A percentile compares a stretch with the other conserved stretches of the same genome.
Conservation (phyloP, 2,888 invertebrate species). For the Catocala nupta region DNA sequence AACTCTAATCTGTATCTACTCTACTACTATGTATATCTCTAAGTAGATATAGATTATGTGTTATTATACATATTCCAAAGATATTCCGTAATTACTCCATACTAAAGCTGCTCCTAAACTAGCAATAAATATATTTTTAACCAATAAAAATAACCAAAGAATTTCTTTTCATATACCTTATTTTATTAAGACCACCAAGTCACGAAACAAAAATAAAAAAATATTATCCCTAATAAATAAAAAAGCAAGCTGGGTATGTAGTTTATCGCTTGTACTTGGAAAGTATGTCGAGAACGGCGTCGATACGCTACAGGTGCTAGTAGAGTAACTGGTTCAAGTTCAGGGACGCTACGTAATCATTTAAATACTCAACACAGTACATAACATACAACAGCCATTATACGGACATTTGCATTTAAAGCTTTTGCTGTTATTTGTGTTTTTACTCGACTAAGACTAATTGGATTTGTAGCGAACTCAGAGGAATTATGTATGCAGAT, state of each 20-base stretch:
- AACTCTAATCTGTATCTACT: too few relatives aligned
- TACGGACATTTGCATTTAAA: constrained; percentile 8
- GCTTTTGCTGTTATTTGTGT: not conserved
- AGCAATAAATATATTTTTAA: too few relatives aligned
- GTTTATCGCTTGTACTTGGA: constrained; percentile 7
- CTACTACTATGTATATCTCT: too few relatives aligned
- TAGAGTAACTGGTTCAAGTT: constrained; percentile 28
- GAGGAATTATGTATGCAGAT: not conserved
- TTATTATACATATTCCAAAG: too few relatives aligned
- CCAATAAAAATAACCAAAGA: too few relatives aligned
- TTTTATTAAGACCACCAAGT: too few relatives aligned
- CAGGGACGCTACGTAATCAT: constrained; percentile 30
- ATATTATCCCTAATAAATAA: not conserved
- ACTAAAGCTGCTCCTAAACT: too few relatives aligned
- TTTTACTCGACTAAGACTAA: not conserved
- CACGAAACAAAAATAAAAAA: not conserved
- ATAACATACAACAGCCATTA: constrained; percentile 7
- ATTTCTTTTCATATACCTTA: too few relatives aligned
- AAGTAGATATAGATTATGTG: too few relatives aligned
- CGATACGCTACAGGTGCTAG: constrained; percentile 2
- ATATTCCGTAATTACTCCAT: too few relatives aligned
- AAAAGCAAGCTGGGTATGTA: not conserved
- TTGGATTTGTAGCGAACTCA: not conserved
- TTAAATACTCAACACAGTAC: not conserved
- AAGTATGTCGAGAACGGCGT: not conserved